phyloP scores from a whole-genome alignment of 2,888 invertebrate species.

The Blera fallax region DNA sequence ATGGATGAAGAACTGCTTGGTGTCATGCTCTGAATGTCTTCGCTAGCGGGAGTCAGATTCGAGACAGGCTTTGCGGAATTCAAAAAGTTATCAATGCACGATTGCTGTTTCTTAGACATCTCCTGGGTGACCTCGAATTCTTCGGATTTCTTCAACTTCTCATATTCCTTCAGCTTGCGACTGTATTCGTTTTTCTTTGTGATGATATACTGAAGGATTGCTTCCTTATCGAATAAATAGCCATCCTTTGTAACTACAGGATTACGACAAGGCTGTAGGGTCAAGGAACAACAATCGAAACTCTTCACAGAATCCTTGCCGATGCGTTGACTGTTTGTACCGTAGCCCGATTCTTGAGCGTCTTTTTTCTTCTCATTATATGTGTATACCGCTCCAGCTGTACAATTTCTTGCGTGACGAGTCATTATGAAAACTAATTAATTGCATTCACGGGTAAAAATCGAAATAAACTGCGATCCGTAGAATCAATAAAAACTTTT shows the following conservation, averaged over 20 bases:
- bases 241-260: conserved; percentile 96
- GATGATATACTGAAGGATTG: conserved; percentile 96
- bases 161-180: conserved; percentile 94
- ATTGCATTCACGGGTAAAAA: not conserved
- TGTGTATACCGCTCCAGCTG: conserved; percentile 98
- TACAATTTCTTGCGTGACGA: conserved; percentile 98
- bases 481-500: not conserved
- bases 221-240: conserved; percentile 97
- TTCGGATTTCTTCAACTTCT: conserved; percentile 91
- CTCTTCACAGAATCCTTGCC: conserved; percentile 89
- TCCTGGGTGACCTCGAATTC: conserved; percentile 87
- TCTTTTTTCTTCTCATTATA: conserved; percentile 99
- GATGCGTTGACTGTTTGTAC: conserved; percentile 91
- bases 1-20: conserved; percentile 83
- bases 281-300: conserved; percentile 98
- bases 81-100: conserved; percentile 90
- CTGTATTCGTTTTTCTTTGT: conserved; percentile 96
- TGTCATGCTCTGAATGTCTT: conserved; percentile 42
- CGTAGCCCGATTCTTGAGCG: conserved; percentile 96
- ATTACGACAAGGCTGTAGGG: conserved; percentile 96
- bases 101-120: conserved; percentile 82
- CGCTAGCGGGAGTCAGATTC: conserved; percentile 74
- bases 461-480: not conserved
- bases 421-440: conserved; percentile 85
- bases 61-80: conserved; percentile 87